Evolutionary conservation across 1,140 invertebrate genomes (phyloP).

Genomic region (Drosophila subobscura): DNA sequence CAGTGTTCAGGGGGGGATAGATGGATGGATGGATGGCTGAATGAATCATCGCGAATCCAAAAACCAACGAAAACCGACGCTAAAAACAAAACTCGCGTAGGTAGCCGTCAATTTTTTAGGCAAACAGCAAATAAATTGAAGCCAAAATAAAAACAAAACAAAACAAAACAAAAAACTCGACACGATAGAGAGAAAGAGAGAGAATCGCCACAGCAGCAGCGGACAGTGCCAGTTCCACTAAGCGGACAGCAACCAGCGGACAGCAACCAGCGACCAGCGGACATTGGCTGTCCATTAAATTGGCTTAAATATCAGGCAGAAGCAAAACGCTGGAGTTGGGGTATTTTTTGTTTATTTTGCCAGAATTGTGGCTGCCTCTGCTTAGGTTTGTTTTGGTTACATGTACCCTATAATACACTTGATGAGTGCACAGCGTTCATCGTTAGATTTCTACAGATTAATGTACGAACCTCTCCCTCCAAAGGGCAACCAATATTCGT

Average conservation of each 20-base stretch:
- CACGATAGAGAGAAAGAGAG: slow-evolving; percentile 1
- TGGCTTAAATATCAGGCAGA: slow-evolving; percentile 66
- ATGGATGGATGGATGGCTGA: not conserved
- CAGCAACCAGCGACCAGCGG: slow-evolving; percentile 16
- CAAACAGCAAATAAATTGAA: slow-evolving; percentile 46
- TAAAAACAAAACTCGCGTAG: slow-evolving; percentile 76
- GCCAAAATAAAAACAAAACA: slow-evolving; percentile 15
- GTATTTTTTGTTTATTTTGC: slow-evolving; percentile 53
- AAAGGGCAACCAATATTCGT: too few relatives aligned
- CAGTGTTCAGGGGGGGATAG: too few relatives aligned
- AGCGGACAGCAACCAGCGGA: slow-evolving; percentile 19
- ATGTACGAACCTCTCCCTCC: too few relatives aligned
- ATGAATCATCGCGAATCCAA: slow-evolving; percentile 65
- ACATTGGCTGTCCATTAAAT: slow-evolving; percentile 66
- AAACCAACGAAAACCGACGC: slow-evolving; percentile 47
- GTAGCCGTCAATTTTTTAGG: slow-evolving; percentile 75
- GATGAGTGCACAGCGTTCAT: too few relatives aligned
- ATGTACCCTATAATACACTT: too few relatives aligned
- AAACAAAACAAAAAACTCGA: not conserved
- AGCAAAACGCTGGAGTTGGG: slow-evolving; percentile 1
- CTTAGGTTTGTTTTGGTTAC: too few relatives aligned
- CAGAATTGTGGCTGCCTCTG: not conserved
- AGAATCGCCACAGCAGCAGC: too few relatives aligned
- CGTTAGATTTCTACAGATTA: too few relatives aligned
- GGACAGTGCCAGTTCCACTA: not conserved